These are phyloP conservation scores for Dryobotodes eremita DNA, from an alignment of 2,888 invertebrate species.

Conservation along the genomic window DNA sequence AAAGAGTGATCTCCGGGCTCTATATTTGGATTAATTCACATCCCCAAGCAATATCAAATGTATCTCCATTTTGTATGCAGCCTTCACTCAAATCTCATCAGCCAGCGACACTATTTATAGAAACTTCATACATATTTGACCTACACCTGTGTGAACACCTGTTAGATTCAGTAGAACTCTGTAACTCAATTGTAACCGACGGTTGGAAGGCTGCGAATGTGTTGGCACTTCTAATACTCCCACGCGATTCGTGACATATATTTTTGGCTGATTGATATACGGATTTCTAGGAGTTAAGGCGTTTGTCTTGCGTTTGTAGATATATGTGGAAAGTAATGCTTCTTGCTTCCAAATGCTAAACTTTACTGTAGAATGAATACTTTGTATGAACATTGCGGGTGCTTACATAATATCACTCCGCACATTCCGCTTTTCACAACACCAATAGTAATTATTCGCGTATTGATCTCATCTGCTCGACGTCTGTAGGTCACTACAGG, in stretches of 20 bases:
- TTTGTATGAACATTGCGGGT: too few species aligned
- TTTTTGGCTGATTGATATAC: conserved; percentile 10
- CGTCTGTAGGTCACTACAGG: too few species aligned
- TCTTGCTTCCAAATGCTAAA: too few species aligned
- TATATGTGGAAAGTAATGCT: too few species aligned
- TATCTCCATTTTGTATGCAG: not conserved
- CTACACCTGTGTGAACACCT: conserved; percentile 24
- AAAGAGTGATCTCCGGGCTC: too few species aligned
- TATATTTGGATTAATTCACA: too few species aligned
- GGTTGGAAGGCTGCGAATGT: conserved; percentile 10
- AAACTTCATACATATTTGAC: conserved; percentile 15
- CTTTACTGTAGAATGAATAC: too few species aligned
- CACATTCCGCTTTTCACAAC: too few species aligned
- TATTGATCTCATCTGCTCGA: too few species aligned
- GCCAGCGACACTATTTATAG: conserved; percentile 15
- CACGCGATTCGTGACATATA: conserved; percentile 20
- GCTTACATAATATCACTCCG: too few species aligned
- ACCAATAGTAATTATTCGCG: too few species aligned
- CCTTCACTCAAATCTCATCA: not conserved
- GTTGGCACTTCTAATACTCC: conserved; percentile 37
- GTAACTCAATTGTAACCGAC: conserved; percentile 37
- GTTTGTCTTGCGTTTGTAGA: not conserved
- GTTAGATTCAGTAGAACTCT: conserved; percentile 28
- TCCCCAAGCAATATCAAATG: too few species aligned
- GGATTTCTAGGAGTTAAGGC: not conserved